Base-by-base conservation (phyloP, 2,888 invertebrate genomes). In the Stenodema calcarata region DNA sequence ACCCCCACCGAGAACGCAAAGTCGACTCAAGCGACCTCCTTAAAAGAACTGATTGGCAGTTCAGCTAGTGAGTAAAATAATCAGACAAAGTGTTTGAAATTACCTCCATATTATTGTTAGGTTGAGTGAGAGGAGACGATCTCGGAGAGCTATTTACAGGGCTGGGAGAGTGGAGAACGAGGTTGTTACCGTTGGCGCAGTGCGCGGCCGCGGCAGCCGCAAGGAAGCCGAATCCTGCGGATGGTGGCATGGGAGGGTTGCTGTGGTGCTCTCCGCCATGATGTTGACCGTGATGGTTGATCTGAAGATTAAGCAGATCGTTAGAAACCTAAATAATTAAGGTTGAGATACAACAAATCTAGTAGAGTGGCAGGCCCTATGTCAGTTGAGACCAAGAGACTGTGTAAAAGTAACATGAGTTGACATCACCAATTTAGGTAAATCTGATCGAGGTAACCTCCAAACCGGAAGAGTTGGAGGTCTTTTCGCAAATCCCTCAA, bases 161-260 rank as follows among this genome's bases (percentile, higher is more conserved):
- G 70, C 88, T 90, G 0, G 89, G 89, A 12, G 89, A 88, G 84
- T 89, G 89, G 27, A 88, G 81, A 16, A 88, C 87, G 79, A 88
- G 87, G 30, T 87, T 88, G 62, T 87, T 88, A 6, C 89, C 89
- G 47, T 89, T 89, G 69, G 88, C 88, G 86, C 89, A 89, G 84
- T 89, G 89, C 11, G 89, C 89, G 73, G 87, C 87, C 0, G 89
- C 89, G 3, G 89, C 89, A 16, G 89, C 89, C 0, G 95, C 96
- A 87, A 95, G 95, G 84, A 88, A 88, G 62, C 88, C 89, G 62
- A 87, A 88, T 28, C 85, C 78, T n/a, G 79, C 47, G 35, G 44
- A 87, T 76, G 44, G 30, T 6, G 73, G 84, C 44, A 27, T 73
- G 16, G 73, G 30, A 18, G 78, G 83, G 27, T 44, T 44, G 30